Conservation (phyloP, 2,797 vertebrate genomes). For the Peromyscus aztecus region DNA sequence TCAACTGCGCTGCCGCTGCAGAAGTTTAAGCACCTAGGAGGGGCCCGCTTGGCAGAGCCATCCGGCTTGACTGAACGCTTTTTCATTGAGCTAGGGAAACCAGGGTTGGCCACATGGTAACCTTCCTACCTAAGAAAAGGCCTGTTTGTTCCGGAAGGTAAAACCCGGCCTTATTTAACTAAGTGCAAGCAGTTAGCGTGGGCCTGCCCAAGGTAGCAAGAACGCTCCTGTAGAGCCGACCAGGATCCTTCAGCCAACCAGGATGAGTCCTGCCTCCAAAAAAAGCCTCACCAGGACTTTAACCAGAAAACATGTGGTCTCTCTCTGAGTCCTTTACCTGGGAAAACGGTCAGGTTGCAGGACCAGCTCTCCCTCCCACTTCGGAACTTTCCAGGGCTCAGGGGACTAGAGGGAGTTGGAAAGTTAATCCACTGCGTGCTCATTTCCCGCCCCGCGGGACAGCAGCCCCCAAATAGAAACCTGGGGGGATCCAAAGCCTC, state of each 20-base stretch:
- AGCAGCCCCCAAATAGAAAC: too few species aligned
- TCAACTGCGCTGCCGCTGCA: background rate
- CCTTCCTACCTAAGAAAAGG: constrained; percentile 67
- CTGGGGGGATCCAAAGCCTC: background rate
- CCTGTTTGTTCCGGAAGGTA: constrained; percentile 73
- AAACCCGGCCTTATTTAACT: constrained; percentile 7
- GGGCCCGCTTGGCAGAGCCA: background rate
- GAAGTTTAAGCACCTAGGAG: background rate
- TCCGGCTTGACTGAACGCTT: constrained; percentile 42
- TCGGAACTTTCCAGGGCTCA: constrained; percentile 24
- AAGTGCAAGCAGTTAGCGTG: background rate
- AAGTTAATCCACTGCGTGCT: background rate
- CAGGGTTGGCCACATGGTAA: constrained; percentile 45
- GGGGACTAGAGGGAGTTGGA: background rate
- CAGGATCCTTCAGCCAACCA: background rate
- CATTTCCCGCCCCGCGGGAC: background rate
- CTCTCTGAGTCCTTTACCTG: background rate
- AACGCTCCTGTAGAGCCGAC: background rate
- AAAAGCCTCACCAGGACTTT: background rate
- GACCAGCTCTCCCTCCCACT: background rate
- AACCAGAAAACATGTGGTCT: constrained; percentile 14
- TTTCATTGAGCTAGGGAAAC: constrained; percentile 53
- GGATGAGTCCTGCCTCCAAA: background rate
- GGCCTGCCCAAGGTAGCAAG: background rate
- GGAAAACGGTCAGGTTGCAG: background rate